Evolutionary conservation across 2,888 invertebrate species (phyloP), one percentile per base, ranked within the genome.

Genomic region (Eupeodes latifasciatus): DNA sequence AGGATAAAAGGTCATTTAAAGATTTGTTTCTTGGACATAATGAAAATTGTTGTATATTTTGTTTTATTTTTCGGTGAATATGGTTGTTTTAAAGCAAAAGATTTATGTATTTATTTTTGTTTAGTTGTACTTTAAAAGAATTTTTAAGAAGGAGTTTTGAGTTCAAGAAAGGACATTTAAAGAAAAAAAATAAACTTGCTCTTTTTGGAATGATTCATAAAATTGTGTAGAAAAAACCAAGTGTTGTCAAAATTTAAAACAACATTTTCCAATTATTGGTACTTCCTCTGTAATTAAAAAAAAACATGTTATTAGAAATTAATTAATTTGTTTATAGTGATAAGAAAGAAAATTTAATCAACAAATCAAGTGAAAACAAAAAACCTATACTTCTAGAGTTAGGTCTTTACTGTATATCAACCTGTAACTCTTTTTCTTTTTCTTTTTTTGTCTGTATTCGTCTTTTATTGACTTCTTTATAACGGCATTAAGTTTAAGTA

Each of bases 1-100:
- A 85, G 77, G 77, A 78, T 51, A 53, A 85, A 78, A 88, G 87
- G 87, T 85, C 81, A 85, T 67, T 75, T 80, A 51, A 5, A 40
- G 55, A 44, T 53, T 53, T 5, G 44, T 57, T 61, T 79, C 55
- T 71, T 49, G 59, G 51, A 67, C 59, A 67, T 49, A 27, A 27
- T 78, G 34, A 78, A 78, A 49, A 34, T 16, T 59, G 47, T 6
- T 72, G 36, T 72, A 51, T 67, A 40, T 59, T 14, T 44, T 47
- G 27, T 72, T 27, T 53, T 19, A 19, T 64, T 47, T 47, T 66
- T 9, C 40, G 27, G 44, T n/a, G 14, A n/a, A 27, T 27, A 47
- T 19, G 72, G 4, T 16, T 27, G 53, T 19, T 12, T 27, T 27
- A 27, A 57, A 57, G 6, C 12, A 5, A 5, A 57, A 57, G 19